phyloP scores from a whole-genome alignment of 2,113 vertebrate species.

The Carollia perspicillata region DNA sequence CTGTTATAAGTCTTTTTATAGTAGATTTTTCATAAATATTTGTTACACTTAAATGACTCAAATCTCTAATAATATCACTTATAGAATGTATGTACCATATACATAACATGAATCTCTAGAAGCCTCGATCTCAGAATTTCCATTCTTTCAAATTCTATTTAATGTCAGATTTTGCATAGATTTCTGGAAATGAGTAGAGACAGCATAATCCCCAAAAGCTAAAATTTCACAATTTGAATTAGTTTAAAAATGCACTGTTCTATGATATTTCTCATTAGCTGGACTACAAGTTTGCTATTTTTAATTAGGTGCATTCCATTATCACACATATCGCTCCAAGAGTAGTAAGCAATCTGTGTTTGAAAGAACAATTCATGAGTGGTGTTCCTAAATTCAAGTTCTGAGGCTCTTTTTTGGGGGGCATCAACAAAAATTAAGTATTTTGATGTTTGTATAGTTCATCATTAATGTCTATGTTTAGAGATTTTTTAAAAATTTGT shows the following conservation, averaged over 20 bases:
- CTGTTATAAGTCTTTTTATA: neutral
- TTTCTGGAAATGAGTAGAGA: neutral
- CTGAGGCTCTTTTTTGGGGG: no score
- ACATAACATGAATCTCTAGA: neutral
- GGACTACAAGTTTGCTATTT: neutral
- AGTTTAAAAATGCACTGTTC: neutral
- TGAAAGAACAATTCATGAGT: neutral
- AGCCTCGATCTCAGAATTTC: neutral
- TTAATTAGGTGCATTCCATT: neutral
- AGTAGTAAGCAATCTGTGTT: neutral
- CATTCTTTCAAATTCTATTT: constrained; percentile 1
- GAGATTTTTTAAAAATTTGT: neutral
- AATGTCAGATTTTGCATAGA: neutral
- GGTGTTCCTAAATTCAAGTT: neutral
- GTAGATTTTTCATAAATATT: neutral
- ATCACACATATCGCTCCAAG: neutral
- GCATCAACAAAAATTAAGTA: neutral
- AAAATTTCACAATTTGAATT: neutral
- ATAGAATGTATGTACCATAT: neutral
- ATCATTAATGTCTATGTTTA: neutral
- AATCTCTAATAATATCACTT: neutral
- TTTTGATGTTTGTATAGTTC: neutral
- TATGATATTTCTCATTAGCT: neutral
- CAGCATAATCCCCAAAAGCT: neutral
- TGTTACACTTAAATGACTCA: neutral